Base-by-base conservation (phyloP, 2,888 invertebrate species). In the Lepidonotus clava region DNA sequence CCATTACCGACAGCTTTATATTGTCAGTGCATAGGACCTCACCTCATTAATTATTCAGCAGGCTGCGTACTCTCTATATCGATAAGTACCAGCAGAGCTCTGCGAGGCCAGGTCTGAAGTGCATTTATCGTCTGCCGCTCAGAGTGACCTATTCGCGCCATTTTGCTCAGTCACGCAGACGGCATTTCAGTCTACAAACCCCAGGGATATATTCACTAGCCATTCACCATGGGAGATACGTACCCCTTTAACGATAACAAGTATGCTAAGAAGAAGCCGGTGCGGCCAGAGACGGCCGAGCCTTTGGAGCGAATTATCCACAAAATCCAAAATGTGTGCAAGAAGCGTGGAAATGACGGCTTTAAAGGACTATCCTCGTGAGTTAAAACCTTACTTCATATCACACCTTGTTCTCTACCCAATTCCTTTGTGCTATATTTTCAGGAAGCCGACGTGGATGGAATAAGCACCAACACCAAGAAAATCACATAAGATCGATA, bases 211-310 rank as follows among this genome's bases (percentile, higher is more conserved):
- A n/a, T n/a, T n/a, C n/a, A n/a, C 51, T 51, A 14, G 51, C n/a
- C n/a, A n/a, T n/a, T 34, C 76, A 28, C 28, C 14, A 80, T 80
- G 80, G 46, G 80, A 18, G 80, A 46, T 24, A 32, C 32, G 8
- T 80, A 80, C 28, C 80, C 80, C n/a, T 80, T 80, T 28, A 80
- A 80, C 21, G 80, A 80, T 32, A 80, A 80, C 18, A 80, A 80
- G 34, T 80, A 80, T 21, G 80, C 51, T 46, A 40, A 41, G 28
- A 80, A 80, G 51, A 28, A 1, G 4, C 80, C 80, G 1, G 41
- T 46, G 11, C 24, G 80, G 32, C 80, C 80, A 1, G 41, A 41
- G 46, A 80, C 80, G 28, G 41, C 80, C 41, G 80, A 80, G 46
- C 80, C 80, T 8, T 6, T 46, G 28, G 24, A 46, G 2, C n/a